Percentiles rank a stretch among this genome's conserved stretches.
Evolutionary conservation across 2,113 vertebrate species (phyloP).

Genomic region (Vireo altiloquus): DNA sequence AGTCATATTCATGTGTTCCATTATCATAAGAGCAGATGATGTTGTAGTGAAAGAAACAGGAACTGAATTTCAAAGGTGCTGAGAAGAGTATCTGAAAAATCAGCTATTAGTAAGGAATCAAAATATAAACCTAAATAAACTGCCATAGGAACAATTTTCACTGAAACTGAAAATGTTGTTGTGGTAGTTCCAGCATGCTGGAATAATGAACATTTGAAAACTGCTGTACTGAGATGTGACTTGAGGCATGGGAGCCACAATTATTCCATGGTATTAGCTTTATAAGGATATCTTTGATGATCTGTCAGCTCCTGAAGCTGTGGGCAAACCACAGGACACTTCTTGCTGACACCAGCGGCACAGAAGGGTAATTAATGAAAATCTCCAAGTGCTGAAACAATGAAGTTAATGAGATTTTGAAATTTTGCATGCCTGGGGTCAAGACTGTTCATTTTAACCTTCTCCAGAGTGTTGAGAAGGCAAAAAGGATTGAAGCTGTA

Average conservation of each 20-base stretch:
- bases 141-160: neutral
- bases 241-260: neutral
- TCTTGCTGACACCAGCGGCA: neutral
- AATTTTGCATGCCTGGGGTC: neutral
- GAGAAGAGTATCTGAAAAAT: neutral
- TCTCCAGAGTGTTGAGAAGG: neutral
- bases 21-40: neutral
- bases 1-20: neutral
- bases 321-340: neutral
- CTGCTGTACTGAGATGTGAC: neutral
- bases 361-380: slow-evolving; percentile 11
- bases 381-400: neutral
- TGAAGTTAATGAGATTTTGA: neutral
- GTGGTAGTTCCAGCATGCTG: neutral
- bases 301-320: neutral
- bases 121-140: neutral
- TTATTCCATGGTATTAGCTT: neutral
- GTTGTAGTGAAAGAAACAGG: neutral
- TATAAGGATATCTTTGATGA: neutral
- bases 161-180: neutral
- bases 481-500: neutral
- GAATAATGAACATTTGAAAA: neutral
- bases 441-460: neutral
- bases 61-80: neutral
- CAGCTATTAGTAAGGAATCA: neutral